Base-by-base conservation (phyloP, 2,888 invertebrate genomes). In the Nemapogon koenigi region DNA sequence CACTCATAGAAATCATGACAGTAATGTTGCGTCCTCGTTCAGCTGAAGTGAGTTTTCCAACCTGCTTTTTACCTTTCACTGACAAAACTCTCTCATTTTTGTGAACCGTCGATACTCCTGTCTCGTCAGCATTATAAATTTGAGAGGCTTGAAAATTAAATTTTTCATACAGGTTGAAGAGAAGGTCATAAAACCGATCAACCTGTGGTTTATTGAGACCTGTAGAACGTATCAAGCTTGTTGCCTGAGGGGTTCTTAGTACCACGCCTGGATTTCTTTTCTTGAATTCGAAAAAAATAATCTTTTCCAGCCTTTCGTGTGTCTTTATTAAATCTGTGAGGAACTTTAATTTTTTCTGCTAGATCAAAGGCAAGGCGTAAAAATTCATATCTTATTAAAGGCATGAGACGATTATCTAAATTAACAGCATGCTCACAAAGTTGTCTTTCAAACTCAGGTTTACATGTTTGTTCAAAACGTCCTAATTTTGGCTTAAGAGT, bases 401-500 rank as follows among this genome's bases (percentile, higher is more conserved):
- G 40, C 39, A 42, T 40, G 30, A 39, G 33, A 40, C 39, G 37
- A 13, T 40, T 37, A 30, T 35, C 35, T 36, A 41, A 26, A 35
- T 41, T 35, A 29, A 30, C 17, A 32, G 38, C 38, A 35, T 41
- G 41, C 31, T 38, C 38, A 38, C 35, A 38, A 29, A 41, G 35
- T 38, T 38, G 38, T 35, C 26, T 38, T 35, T 38, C 38, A 38
- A 38, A 41, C 35, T 41, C 35, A 35, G 38, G 29, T 35, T 33
- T 35, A 29, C 38, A 41, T 33, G 38, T 38, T 28, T 37, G 31
- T 41, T 43, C 37, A 36, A 43, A 41, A 36, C 36, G 38, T 32
- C 43, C 43, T 39, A 43, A 41, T 38, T 41, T 43, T 37, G 41
- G 41, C 22, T 29, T 37, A 32, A 43, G 37, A 37, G 19, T 37